Percentiles rank a stretch among this genome's conserved stretches.
Conservation (phyloP, 2,888 invertebrate genomes). For the Philaethria dido region DNA sequence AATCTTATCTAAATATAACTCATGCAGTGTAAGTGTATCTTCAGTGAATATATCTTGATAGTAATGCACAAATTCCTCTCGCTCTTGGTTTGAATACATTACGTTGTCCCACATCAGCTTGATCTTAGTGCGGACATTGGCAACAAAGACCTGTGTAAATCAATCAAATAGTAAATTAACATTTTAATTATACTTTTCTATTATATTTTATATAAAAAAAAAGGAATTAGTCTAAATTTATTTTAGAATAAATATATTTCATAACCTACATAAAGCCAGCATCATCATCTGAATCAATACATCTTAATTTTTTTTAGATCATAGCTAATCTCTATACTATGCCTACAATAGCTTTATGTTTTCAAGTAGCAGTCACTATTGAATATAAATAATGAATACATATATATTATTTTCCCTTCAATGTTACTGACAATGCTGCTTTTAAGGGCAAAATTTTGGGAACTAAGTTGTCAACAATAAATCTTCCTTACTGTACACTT, state of each 20-base stretch:
- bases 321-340: too few relatives aligned
- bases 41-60: constrained; percentile 89
- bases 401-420: too few relatives aligned
- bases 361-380: too few relatives aligned
- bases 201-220: too few relatives aligned
- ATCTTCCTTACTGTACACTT: too few relatives aligned
- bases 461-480: too few relatives aligned
- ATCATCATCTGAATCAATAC: neutral
- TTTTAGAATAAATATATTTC: neutral
- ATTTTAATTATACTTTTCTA: too few relatives aligned
- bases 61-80: constrained; percentile 86
- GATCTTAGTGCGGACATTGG: constrained; percentile 88
- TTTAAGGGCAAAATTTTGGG: too few relatives aligned
- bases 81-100: constrained; percentile 86
- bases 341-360: neutral
- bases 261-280: neutral
- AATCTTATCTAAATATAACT: constrained; percentile 89
- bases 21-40: constrained; percentile 90
- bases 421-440: too few relatives aligned
- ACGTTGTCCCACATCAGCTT: constrained; percentile 90
- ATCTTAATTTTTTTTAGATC: too few relatives aligned
- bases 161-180: neutral
- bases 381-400: too few relatives aligned
- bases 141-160: constrained; percentile 80
- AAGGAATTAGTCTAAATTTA: neutral